Evolutionary conservation across 1,140 invertebrate species (phyloP).

Genomic region (Stenopsyche tienmushanensis): DNA sequence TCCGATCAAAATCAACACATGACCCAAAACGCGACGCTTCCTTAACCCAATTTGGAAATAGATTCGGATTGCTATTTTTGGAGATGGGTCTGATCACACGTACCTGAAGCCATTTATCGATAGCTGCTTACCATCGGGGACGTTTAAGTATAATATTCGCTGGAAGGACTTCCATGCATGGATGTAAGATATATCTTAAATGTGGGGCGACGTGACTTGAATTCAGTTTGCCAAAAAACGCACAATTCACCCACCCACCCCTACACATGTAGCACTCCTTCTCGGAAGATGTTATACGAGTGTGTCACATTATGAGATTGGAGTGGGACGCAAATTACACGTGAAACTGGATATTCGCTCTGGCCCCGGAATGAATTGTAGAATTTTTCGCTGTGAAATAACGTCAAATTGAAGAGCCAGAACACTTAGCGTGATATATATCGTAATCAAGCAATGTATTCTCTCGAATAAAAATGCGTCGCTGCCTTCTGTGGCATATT

Average conservation of each 20-base stretch:
- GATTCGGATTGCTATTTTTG: too few relatives aligned
- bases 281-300: background rate
- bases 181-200: slow-evolving; percentile 3
- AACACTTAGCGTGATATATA: background rate
- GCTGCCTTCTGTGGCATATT: too few relatives aligned
- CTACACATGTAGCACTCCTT: background rate
- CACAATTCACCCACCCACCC: background rate
- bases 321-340: background rate
- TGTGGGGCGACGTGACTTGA: background rate
- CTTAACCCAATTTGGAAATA: too few relatives aligned
- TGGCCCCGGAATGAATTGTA: background rate
- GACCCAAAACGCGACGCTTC: too few relatives aligned
- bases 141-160: background rate
- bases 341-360: background rate
- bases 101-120: too few relatives aligned
- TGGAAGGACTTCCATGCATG: background rate
- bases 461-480: too few relatives aligned
- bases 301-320: background rate
- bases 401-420: background rate
- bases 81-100: too few relatives aligned
- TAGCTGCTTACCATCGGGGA: too few relatives aligned
- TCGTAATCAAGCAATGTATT: too few relatives aligned
- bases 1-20: too few relatives aligned
- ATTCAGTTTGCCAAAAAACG: background rate
- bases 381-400: background rate